Evolutionary conservation across 2,797 vertebrate species (phyloP), one percentile per base, ranked within the genome.

Genomic region (Sylvia borin): DNA sequence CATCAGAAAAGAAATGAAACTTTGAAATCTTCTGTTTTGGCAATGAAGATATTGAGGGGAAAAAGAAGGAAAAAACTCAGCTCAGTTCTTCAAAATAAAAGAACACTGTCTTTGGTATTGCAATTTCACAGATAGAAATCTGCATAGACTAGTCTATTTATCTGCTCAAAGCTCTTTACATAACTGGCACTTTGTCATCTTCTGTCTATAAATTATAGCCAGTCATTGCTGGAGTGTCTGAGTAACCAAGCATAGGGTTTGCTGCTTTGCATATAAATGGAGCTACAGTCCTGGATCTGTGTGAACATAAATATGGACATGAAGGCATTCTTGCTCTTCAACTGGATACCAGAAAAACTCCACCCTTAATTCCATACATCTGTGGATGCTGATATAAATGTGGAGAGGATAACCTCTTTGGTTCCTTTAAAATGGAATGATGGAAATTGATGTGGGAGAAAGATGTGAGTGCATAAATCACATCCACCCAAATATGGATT

Each of bases 91-190:
- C 51, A 66, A 67, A 91, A 66, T 42, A 34, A 83, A 75, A 85
- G 60, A 40, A 42, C 25, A 4, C 68, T 34, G 9, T 50, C 45
- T 71, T 85, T 88, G 60, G 47, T 80, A 40, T 15, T 60, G 45
- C 82, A 74, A 16, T 88, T 92, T 93, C 64, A 40, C 67, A 60
- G 54, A 54, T 77, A 88, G 68, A 88, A 88, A 88, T 79, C 65
- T 93, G 58, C 61, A 34, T 24, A 77, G 43, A 62, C 61, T 74
- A 50, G 75, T 48, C 22, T 77, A 42, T 86, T 88, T 77, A 70
- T 92, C 76, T 92, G 40, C 72, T 96, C 48, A 83, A 73, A 93
- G 82, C 71, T 90, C 67, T 83, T 90, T 93, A 82, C 34, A 14
- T 94, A 85, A 79, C 53, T 83, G 79, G 29, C 68, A 90, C 73